Percentiles rank a stretch among this genome's conserved stretches.
Evolutionary conservation across 2,888 invertebrate species (phyloP).

Genomic region (Troides oblongomaculatus): DNA sequence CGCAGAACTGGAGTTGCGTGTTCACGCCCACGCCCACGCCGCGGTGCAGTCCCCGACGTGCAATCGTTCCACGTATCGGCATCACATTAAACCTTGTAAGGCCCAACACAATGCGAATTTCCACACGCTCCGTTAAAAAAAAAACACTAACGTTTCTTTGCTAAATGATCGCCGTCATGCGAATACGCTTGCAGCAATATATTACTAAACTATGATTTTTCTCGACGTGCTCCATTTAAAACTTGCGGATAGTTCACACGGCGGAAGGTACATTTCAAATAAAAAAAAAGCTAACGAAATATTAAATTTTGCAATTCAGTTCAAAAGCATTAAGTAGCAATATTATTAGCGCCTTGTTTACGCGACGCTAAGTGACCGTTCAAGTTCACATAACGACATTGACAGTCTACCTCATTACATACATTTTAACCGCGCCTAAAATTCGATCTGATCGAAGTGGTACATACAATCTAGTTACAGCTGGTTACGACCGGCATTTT

Average conservation of each 20-base stretch:
- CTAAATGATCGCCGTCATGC: constrained; percentile 59
- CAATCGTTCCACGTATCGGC: constrained; percentile 71
- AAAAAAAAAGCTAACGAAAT: constrained; percentile 5
- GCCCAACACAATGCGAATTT: constrained; percentile 61
- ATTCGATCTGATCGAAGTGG: not conserved
- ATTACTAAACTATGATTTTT: constrained; percentile 23
- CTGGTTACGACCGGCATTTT: not conserved
- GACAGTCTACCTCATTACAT: not conserved
- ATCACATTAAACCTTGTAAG: constrained; percentile 67
- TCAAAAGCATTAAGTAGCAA: constrained; percentile 2
- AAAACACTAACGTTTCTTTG: constrained; percentile 56
- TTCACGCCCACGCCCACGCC: constrained; percentile 72
- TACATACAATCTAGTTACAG: not conserved
- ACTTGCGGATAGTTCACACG: constrained; percentile 16
- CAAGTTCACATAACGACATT: not conserved
- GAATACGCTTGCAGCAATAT: constrained; percentile 55
- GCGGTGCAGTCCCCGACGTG: constrained; percentile 49
- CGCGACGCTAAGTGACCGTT: constrained; percentile 1
- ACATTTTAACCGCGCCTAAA: not conserved
- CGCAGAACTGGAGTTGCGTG: constrained; percentile 66
- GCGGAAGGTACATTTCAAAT: constrained; percentile 13
- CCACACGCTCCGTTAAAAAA: constrained; percentile 52
- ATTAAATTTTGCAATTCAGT: not conserved
- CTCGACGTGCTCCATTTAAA: constrained; percentile 13
- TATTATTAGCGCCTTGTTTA: not conserved